These are phyloP conservation scores for Drosophila asahinai DNA, from an alignment of 1,140 invertebrate species.

Conservation along the genomic window DNA sequence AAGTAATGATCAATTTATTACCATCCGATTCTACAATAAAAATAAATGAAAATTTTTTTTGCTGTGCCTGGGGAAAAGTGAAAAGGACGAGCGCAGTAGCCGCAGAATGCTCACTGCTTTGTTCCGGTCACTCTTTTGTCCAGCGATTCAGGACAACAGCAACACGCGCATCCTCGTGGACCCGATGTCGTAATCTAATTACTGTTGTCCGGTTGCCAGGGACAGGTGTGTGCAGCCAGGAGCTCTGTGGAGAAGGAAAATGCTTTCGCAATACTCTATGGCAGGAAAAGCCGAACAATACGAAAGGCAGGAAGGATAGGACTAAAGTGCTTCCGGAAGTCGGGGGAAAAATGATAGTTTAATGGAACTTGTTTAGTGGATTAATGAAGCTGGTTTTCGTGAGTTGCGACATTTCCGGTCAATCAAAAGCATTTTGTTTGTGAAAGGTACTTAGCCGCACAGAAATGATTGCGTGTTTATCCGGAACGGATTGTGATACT, in stretches of 20 bases:
- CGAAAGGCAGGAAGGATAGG: conserved; percentile 17
- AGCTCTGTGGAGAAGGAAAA: not conserved
- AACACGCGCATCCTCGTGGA: conserved; percentile 41
- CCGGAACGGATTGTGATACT: no score
- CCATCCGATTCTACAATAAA: not conserved
- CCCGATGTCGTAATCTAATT: conserved; percentile 65
- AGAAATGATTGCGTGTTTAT: no score
- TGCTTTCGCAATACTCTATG: conserved; percentile 25
- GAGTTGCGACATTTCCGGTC: conserved; percentile 17
- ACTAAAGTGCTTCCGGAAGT: conserved; percentile 36
- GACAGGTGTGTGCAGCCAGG: conserved; percentile 28
- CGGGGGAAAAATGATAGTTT: conserved; percentile 23
- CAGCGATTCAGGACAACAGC: conserved; percentile 10
- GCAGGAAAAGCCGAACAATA: conserved; percentile 11
- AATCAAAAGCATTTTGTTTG: conserved; percentile 5
- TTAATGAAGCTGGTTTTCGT: not conserved
- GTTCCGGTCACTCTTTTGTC: conserved; percentile 24
- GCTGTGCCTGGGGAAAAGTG: not conserved
- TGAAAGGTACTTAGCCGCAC: not conserved
- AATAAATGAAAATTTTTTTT: not conserved
- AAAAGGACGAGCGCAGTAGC: not conserved
- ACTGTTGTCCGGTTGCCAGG: conserved; percentile 17
- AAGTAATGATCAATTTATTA: not conserved
- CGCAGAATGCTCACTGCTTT: not conserved
- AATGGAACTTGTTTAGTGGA: conserved; percentile 29